Base-by-base conservation (phyloP, 2,888 invertebrate genomes). In the Caenorhabditis drosophilae region DNA sequence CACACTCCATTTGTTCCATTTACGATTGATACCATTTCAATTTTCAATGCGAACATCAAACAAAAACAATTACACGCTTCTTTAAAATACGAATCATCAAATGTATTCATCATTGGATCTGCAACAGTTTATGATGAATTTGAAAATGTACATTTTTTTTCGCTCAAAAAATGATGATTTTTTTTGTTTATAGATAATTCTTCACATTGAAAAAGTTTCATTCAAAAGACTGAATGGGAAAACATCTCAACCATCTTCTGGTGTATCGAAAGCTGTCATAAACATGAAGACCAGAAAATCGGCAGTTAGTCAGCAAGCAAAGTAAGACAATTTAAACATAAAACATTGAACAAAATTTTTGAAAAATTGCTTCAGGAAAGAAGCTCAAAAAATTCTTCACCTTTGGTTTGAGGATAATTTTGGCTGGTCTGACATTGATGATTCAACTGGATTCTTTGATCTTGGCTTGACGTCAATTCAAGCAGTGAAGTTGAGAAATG, bases 371-470 rank as follows among this genome's bases (percentile, higher is more conserved):
- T 40, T 25, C 34, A 41, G 52, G 22, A 34, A 51, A 11, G 56
- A 50, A 35, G 47, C 61, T 6, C 31, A 49, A 35, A 63, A 68
- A n/a, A 51, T 64, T 42, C 36, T 74, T 0, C 55, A 61, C 26
- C n/a, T 55, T 2, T 71, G 71, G 71, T 67, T 74, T 26, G 60
- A 62, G 16, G 64, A 69, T 2, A 56, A 53, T 20, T 67, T 67
- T 47, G 69, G 69, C 22, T 67, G 67, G 66, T 66, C 63, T 2
- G 71, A 75, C 9, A 46, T 75, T 35, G 72, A 75, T 34, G 68
- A 69, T 9, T 67, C 70, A 2, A 47, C 68, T 12, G 72, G 72
- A 11, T 73, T 75, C 54, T 67, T 75, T 18, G 75, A 75, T 42
- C 54, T 75, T 4, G 75, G 75, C 11, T 40, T 75, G 18, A 55